Evolutionary conservation across 1,140 invertebrate species (phyloP).

Genomic region (Lepidurus couesii): DNA sequence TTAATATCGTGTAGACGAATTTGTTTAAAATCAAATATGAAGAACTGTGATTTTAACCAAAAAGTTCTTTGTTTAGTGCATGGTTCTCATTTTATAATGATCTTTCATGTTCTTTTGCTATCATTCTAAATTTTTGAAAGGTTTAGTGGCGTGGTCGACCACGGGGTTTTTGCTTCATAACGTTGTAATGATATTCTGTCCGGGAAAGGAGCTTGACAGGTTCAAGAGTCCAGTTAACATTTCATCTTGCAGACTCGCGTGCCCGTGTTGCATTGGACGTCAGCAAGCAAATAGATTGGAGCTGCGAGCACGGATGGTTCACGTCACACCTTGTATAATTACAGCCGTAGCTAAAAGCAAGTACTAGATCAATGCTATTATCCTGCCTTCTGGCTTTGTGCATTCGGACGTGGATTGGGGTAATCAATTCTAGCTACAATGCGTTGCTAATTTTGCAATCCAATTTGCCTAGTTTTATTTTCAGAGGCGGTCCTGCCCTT

Average conservation of each 20-base stretch:
- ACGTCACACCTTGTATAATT: slow-evolving; percentile 22
- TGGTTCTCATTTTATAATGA: no score
- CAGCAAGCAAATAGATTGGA: slow-evolving; percentile 1
- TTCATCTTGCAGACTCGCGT: slow-evolving; percentile 18
- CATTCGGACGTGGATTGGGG: background rate
- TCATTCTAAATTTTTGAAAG: background rate
- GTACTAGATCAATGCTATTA: slow-evolving; percentile 11
- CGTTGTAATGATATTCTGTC: slow-evolving; percentile 4
- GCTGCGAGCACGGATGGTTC: slow-evolving; percentile 9
- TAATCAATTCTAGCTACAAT: background rate
- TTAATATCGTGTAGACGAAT: no score
- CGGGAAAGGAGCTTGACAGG: background rate
- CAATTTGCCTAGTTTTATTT: no score
- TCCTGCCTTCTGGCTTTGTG: slow-evolving; percentile 13
- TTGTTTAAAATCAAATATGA: no score
- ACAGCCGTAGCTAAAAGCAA: background rate
- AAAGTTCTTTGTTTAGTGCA: no score
- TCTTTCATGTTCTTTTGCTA: no score
- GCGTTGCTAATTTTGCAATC: background rate
- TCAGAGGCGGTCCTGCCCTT: no score
- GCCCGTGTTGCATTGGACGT: slow-evolving; percentile 4
- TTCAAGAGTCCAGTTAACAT: background rate
- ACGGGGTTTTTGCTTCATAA: background rate
- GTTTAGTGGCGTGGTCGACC: background rate
- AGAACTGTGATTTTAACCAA: no score